These are phyloP conservation scores for Pachypanchax playfairii DNA, from an alignment of 2,113 vertebrate species.

Conservation along the genomic window DNA sequence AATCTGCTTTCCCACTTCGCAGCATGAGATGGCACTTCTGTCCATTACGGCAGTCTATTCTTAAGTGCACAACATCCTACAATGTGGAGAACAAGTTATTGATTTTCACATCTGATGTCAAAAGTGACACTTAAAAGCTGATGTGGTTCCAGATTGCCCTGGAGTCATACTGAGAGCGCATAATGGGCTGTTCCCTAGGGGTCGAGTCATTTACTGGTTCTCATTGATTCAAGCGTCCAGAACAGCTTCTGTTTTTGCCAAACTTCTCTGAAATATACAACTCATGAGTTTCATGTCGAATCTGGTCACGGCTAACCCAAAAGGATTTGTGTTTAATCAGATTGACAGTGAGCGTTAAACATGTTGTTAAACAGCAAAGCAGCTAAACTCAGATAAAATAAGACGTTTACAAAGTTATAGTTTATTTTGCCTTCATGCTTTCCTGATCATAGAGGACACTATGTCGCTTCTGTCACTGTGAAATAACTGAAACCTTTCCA, in stretches of 20 bases:
- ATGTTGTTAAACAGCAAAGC: not conserved
- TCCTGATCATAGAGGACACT: too few relatives aligned
- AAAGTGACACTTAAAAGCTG: slow-evolving; percentile 9
- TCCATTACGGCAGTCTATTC: slow-evolving; percentile 14
- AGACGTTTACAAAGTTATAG: too few relatives aligned
- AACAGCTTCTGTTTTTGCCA: not conserved
- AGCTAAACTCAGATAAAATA: too few relatives aligned
- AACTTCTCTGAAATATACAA: not conserved
- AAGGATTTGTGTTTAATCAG: not conserved
- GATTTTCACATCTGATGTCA: slow-evolving; percentile 20
- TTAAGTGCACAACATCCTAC: slow-evolving; percentile 5
- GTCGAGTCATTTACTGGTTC: slow-evolving; percentile 1
- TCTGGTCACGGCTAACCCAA: not conserved
- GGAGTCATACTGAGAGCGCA: not conserved
- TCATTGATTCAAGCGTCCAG: not conserved
- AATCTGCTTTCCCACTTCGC: slow-evolving; percentile 4
- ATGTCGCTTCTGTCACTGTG: too few relatives aligned
- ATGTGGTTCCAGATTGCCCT: not conserved
- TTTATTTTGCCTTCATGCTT: too few relatives aligned
- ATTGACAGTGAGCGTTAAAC: not conserved
- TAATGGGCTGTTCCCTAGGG: not conserved
- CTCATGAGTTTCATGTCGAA: not conserved
- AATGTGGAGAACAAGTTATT: slow-evolving; percentile 6
- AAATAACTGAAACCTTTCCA: too few relatives aligned
- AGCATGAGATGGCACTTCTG: slow-evolving; percentile 12